Base-by-base conservation (phyloP, 1,140 invertebrate species). In the Onthophagus taurus region DNA sequence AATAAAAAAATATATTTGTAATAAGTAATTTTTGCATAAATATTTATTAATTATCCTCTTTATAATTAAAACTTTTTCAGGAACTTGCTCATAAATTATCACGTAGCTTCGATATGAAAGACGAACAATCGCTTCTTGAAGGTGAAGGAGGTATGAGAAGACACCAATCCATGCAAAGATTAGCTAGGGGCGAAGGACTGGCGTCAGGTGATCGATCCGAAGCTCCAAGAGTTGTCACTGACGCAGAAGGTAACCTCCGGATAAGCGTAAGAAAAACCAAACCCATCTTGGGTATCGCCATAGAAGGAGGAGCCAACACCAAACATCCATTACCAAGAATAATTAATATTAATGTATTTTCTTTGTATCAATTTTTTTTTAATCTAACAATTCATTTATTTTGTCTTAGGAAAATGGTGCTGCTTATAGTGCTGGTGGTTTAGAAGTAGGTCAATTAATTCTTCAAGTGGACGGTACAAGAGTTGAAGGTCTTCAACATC, bases 251-350 rank as follows among this genome's bases (percentile, higher is more conserved):
- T 46, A 85, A 88, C 66, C 75, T 88, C 53, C 74, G 85, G 58
- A 84, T 89, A 56, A 85, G 80, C 46, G 85, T 90, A 49, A 86
- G 81, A 66, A 96, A 96, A 68, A 89, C 82, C 13, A 92, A 92
- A 70, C 86, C 90, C 30, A 89, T 91, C 57, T 76, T 97, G 50
- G 93, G 93, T 47, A 91, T 97, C 54, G 92, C 91, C 36, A 96
- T 97, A 55, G 92, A 96, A 72, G 94, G 94, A 45, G 94, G 94
- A 36, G 83, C 85, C 49, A 93, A 97, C 66, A 95, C 91, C 31
- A 85, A 86, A 61, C 91, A 96, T 69, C 85, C 88, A 33, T 72
- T 95, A 51, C 92, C 92, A 19, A 78, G 89, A 60, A 94, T 97
- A 59, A 94, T 96, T 56, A 93, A 93, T 67, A 94, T 97, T 62